Conservation (phyloP, 2,797 vertebrate genomes). For the Antennarius maculatus region DNA sequence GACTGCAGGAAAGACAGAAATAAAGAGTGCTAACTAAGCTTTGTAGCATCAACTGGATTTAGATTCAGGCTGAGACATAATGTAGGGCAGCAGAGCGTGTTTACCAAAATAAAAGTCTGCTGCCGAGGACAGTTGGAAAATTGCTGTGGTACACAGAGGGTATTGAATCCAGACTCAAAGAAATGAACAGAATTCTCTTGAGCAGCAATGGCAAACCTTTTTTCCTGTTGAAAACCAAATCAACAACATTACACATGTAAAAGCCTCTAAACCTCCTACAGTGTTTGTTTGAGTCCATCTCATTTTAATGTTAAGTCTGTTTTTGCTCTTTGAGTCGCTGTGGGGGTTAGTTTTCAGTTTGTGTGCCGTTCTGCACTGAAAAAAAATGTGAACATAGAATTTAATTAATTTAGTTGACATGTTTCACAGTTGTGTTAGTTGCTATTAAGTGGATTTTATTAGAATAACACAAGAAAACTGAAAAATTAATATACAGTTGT, state of each 20-base stretch:
- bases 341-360: too few relatives aligned
- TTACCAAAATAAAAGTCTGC: constrained; percentile 27
- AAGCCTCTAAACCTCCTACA: not conserved
- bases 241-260: too few relatives aligned
- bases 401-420: too few relatives aligned
- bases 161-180: constrained; percentile 5
- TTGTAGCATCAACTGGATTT: not conserved
- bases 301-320: too few relatives aligned
- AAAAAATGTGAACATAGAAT: too few relatives aligned
- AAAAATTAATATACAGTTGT: too few relatives aligned
- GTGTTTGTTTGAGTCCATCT: too few relatives aligned
- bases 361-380: too few relatives aligned
- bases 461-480: too few relatives aligned
- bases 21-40: constrained; percentile 2
- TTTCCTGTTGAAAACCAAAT: not conserved
- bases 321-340: too few relatives aligned
- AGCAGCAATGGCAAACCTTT: not conserved
- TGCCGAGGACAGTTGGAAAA: constrained; percentile 1
- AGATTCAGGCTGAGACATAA: constrained; percentile 20
- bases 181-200: not conserved
- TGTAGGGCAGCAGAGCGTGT: constrained; percentile 29
- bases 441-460: too few relatives aligned
- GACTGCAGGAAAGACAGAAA: not conserved
- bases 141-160: constrained; percentile 18
- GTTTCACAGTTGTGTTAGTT: too few relatives aligned